Base-by-base conservation (phyloP, 2,797 vertebrate genomes). In the Galagoides demidoff region DNA sequence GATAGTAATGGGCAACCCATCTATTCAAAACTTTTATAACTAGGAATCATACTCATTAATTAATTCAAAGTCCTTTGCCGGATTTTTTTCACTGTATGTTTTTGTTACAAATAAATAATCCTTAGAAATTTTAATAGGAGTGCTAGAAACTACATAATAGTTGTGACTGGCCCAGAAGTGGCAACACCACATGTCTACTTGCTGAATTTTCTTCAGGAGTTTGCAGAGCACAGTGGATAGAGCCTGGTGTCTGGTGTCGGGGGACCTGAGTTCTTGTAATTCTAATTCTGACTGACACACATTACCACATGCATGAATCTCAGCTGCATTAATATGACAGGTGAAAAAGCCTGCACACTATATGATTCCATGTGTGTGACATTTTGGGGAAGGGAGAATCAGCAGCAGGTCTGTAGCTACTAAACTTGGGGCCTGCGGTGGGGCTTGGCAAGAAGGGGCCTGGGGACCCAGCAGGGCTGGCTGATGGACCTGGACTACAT, bases 81-180 rank as follows among this genome's bases (percentile, higher is more conserved):
- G 31, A 17, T 64, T 89, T 85, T 83, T 83, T 71, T 84, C 25
- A 45, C 37, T 90, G 71, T 49, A 82, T 76, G 79, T 82, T 90
- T 93, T 85, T 94, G 68, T 87, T 61, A 81, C 43, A 93, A 88
- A 57, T 85, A 57, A 96, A 88, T 57, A 55, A 83, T 37, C 25
- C 11, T 70, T 37, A 78, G 39, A 19, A 52, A 90, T 88, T 92
- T 83, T 90, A 93, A 55, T 79, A 77, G 49, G 6, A 86, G 13
- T 5, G 7, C 45, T 85, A 34, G 89, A 89, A 88, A 55, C 34
- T 39, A 82, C 64, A 25, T 66, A 61, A 71, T 10, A 57, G 39
- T 45, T 78, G 49, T 83, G 25, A n/a, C 34, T 31, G 82, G 14
- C 82, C 20, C 20, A 85, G 23, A 88, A 77, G 14, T 61, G 12